Conservation (phyloP, 2,888 invertebrate genomes). For the Acanthosepion esculentum region DNA sequence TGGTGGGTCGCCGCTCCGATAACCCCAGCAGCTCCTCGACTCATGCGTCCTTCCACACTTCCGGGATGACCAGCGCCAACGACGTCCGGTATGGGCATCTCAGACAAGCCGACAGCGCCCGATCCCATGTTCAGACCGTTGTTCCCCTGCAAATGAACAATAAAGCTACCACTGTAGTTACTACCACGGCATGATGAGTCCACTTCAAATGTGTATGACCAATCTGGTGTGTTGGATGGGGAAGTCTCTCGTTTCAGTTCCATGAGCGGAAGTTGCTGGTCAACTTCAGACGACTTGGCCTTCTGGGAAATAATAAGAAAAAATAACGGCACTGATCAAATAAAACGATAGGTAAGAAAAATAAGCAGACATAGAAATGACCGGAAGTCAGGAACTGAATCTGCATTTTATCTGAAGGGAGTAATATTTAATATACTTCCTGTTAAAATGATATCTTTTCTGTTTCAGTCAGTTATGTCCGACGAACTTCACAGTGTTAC, state of each 20-base stretch:
- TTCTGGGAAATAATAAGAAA: neutral
- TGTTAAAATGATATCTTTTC: no score
- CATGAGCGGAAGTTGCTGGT: neutral
- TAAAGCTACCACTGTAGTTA: slow-evolving; percentile 41
- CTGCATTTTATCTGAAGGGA: no score
- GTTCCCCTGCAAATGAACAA: slow-evolving; percentile 41
- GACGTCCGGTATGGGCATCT: neutral
- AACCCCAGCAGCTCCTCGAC: neutral
- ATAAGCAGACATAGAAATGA: no score
- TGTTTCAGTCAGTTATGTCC: no score
- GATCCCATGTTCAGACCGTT: neutral
- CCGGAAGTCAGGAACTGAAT: no score
- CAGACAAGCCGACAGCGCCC: neutral
- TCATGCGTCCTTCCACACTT: neutral
- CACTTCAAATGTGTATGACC: neutral
- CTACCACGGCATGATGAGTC: neutral
- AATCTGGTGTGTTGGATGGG: neutral
- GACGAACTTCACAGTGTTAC: neutral
- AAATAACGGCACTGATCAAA: neutral
- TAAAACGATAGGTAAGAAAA: no score
- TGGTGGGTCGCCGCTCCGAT: neutral
- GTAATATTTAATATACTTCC: no score
- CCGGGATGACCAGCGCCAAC: neutral
- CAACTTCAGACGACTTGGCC: neutral
- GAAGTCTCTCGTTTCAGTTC: neutral